Base-by-base conservation (phyloP, 2,113 vertebrate species). In the Haplotaxodon microlepis region DNA sequence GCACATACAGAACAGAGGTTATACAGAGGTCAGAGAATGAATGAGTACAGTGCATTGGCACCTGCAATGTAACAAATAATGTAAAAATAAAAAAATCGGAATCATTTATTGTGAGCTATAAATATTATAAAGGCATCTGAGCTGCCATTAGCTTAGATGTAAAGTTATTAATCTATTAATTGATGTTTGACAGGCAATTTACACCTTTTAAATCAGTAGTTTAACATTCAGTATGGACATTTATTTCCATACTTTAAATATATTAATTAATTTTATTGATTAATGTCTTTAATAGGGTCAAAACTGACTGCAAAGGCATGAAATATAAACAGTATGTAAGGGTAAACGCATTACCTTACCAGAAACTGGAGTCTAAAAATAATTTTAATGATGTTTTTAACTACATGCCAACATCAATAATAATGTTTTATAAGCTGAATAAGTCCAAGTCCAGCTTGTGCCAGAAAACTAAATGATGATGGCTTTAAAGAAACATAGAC, bases 81-180 rank as follows among this genome's bases (percentile, higher is more conserved):
- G 38, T 27, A 71, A 71, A 42, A 71, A 45, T 71, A 0, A 38
- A 42, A 42, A 40, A 27, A 42, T 71, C n/a, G 0, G 5, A 45
- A 16, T 45, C 13, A 27, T 27, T 71, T 71, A 10, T 71, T 71
- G 5, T 71, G 8, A 16, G n/a, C 0, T 45, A 5, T 69, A 69
- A 38, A 69, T 21, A 40, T 69, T 0, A 69, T 69, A 69, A 69
- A 40, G 63, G 19, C 38, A 7, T 24, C 21, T 45, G 21, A 45
- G 66, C 66, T 27, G 66, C 13, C 36, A n/a, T 66, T 38, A 66
- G 61, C 34, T 38, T n/a, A 66, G 34, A 66, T 38, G 61, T 66
- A 38, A 66, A 66, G 17, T 0, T 36, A 36, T 66, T n/a, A 66
- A 71, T 27, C 13, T 13, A 73, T 42, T 27, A 27, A 42, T 27